Base-by-base conservation (phyloP, 2,113 vertebrate genomes). In the Acrocephalus arundinaceus region DNA sequence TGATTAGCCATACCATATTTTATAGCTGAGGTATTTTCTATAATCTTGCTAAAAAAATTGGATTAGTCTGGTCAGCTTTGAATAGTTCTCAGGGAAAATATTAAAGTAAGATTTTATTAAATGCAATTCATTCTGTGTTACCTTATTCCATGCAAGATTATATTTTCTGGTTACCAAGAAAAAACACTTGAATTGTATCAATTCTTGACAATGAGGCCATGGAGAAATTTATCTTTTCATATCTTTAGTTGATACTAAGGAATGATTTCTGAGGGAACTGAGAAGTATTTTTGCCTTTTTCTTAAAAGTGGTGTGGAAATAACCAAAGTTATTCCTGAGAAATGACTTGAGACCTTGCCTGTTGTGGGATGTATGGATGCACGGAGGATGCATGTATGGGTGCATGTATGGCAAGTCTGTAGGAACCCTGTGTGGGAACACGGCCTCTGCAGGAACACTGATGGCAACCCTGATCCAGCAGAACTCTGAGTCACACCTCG, bases 241-340 rank as follows among this genome's bases (percentile, higher is more conserved):
- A 30, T 55, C 5, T 79, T 24, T 49, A 35, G 11, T 1, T 73
- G 41, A 57, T 49, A 57, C 4, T 54, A 35, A 46, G 31, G 20
- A 90, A 72, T 14, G 5, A 24, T 66, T 91, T 54, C 48, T 75
- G 61, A 75, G 23, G 30, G 22, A 78, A 28, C 7, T 63, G 21
- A 59, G 54, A 57, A 85, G 1, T 4, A 17, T 13, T 83, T 71
- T 37, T 13, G 10, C 10, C 20, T 46, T 2, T 54, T 92, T 70
- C 35, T 91, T 58, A 81, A 41, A 83, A 72, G 2, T 0, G 0
- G 1, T 19, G 10, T 63, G 37, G 21, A 35, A 77, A 63, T 37
- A 84, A 24, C 10, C 4, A 4, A 5, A 6, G 33, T 11, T 43
- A 13, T 16, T 6, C 10, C 14, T 68, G 66, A 68, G 61, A 83